Evolutionary conservation across 2,797 vertebrate genomes (phyloP).

Genomic region (Gobionotothen gibberifrons): DNA sequence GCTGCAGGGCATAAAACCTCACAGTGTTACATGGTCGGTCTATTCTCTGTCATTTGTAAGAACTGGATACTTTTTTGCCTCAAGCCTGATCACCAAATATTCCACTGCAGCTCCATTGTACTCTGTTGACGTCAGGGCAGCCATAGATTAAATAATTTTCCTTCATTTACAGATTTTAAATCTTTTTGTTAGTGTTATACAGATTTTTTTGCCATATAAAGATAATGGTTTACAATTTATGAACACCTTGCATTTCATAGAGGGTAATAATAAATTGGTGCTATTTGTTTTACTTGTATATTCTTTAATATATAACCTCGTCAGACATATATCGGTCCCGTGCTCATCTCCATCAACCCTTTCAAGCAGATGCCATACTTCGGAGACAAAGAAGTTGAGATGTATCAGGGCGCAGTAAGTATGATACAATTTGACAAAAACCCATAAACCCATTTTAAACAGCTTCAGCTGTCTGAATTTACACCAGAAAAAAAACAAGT

Average conservation of each 20-base stretch:
- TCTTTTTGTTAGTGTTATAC: constrained; percentile 4
- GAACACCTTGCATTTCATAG: neutral
- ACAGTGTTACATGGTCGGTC: constrained; percentile 60
- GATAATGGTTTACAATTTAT: neutral
- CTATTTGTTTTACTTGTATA: constrained; percentile 13
- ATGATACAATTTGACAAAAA: neutral
- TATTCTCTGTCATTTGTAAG: constrained; percentile 70
- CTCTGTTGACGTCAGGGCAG: constrained; percentile 35
- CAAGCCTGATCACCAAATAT: constrained; percentile 51
- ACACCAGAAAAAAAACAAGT: constrained; percentile 13
- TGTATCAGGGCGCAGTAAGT: constrained; percentile 99
- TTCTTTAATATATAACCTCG: constrained; percentile 82
- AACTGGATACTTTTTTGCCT: constrained; percentile 59
- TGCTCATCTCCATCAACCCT: constrained; percentile 97
- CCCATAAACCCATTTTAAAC: neutral
- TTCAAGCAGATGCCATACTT: constrained; percentile 99
- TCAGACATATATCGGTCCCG: constrained; percentile 98
- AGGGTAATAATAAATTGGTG: neutral
- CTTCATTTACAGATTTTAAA: constrained; percentile 10
- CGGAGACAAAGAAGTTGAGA: constrained; percentile 97
- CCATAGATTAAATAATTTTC: constrained; percentile 36
- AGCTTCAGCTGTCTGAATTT: constrained; percentile 11
- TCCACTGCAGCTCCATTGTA: constrained; percentile 34
- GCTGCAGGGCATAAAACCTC: constrained; percentile 69
- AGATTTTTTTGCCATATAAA: constrained; percentile 8